These are phyloP conservation scores for Chlamydotis undulata DNA, from an alignment of 2,113 vertebrate species.

Conservation along the genomic window DNA sequence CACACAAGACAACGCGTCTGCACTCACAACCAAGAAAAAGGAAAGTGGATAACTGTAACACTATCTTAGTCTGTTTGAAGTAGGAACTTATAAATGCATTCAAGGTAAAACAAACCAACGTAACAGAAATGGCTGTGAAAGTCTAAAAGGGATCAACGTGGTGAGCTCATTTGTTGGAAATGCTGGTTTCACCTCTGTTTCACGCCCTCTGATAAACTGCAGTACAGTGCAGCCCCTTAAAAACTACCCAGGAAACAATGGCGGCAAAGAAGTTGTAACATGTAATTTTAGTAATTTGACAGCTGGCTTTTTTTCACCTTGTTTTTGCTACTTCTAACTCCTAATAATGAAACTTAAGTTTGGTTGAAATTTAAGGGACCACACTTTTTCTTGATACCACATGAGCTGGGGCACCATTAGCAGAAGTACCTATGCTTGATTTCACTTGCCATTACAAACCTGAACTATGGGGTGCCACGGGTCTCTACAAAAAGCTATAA, in stretches of 20 bases:
- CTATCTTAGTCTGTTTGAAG: not conserved
- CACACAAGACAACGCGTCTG: not conserved
- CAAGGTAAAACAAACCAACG: not conserved
- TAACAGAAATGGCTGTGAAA: not conserved
- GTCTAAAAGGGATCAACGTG: not conserved
- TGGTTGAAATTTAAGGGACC: not conserved
- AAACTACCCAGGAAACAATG: not conserved
- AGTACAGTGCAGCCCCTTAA: not conserved
- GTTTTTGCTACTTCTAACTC: not conserved
- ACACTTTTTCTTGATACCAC: not conserved
- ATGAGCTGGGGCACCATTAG: rapidly evolving
- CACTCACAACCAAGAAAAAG: not conserved
- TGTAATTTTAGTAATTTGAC: not conserved
- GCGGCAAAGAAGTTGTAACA: rapidly evolving
- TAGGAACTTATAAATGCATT: not conserved
- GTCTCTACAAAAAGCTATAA: not conserved
- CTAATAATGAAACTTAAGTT: not conserved
- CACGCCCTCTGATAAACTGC: not conserved
- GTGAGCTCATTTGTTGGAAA: not conserved
- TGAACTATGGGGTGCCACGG: not conserved
- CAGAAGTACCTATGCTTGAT: rapidly evolving
- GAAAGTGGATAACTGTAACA: not conserved
- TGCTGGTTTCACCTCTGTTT: not conserved
- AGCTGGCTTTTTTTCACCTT: rapidly evolving
- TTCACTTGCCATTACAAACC: not conserved